A percentile compares a stretch with the other conserved stretches of the same genome.
phyloP scores from a whole-genome alignment of 2,888 invertebrate species.

The Eristalis tenax region DNA sequence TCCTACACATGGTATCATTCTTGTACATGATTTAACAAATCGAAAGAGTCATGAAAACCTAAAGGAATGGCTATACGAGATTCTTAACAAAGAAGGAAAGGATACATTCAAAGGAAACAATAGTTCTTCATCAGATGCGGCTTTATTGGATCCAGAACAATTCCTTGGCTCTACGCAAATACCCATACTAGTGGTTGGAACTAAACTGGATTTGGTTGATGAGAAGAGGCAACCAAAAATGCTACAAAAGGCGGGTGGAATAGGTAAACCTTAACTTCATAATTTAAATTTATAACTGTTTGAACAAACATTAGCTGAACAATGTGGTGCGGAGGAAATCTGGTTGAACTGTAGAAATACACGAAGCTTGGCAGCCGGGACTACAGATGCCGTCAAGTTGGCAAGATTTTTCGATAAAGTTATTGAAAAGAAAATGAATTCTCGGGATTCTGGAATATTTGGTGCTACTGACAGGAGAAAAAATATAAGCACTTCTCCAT shows the following conservation, averaged over 20 bases:
- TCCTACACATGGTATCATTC: constrained; percentile 95
- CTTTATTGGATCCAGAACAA: constrained; percentile 89
- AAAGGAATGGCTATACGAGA: constrained; percentile 95
- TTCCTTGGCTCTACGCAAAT: constrained; percentile 93
- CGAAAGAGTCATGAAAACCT: constrained; percentile 97
- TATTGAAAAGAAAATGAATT: constrained; percentile 79
- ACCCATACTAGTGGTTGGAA: constrained; percentile 96
- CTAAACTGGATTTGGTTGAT: constrained; percentile 93
- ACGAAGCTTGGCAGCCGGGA: constrained; percentile 95
- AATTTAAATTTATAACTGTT: not conserved
- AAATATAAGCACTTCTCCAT: constrained; percentile 9
- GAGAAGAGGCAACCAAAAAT: constrained; percentile 85
- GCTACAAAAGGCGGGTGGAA: constrained; percentile 78
- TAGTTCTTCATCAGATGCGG: constrained; percentile 46
- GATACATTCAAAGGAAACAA: constrained; percentile 76
- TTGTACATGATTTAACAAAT: constrained; percentile 98
- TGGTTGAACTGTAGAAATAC: constrained; percentile 88
- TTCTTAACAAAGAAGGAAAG: constrained; percentile 88
- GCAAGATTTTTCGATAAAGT: constrained; percentile 96
- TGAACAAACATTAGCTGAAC: constrained; percentile 84
- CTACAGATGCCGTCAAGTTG: constrained; percentile 95
- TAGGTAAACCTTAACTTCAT: constrained; percentile 74
- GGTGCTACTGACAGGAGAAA: constrained; percentile 70
- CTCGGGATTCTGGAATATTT: constrained; percentile 73
- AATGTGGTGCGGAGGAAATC: constrained; percentile 97